Evolutionary conservation across 2,888 invertebrate species (phyloP), one percentile per base, ranked within the genome.

Genomic region (Acanthosepion pharaonis): DNA sequence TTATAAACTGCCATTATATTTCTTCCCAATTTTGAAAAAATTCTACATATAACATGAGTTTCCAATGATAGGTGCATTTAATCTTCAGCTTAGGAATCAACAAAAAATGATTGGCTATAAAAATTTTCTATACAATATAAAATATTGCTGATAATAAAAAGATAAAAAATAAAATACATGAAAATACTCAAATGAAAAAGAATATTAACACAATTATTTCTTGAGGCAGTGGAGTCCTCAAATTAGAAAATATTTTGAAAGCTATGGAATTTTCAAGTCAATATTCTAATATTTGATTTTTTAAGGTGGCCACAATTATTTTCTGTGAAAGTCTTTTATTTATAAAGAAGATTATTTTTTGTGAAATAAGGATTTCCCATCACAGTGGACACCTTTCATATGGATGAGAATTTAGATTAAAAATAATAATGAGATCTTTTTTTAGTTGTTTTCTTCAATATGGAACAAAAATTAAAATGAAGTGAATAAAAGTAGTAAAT

Each of bases 321-420:
- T 78, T 78, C 78, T 9, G 11, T 78, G n/a, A 11, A 78, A 78
- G 78, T 78, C n/a, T 78, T 78, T 78, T 78, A 78, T 78, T 78
- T 78, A n/a, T 33, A n/a, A 33, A 78, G 78, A 78, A n/a, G 78
- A 78, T 78, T 78, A 59, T 59, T 78, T 78, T 78, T 78, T 78
- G 23, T 78, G 78, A 78, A 78, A 78, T 78, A 78, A 78, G 78
- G 78, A 78, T 78, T 78, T 78, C 78, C 78, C 78, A 78, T 78
- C 78, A 78, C 18, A 18, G 78, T 33, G 78, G 78, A n/a, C n/a
- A n/a, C n/a, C 15, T 78, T 78, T 5, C 78, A 78, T n/a, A n/a
- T 78, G n/a, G 78, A 78, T 78, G 78, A 78, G 78, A 78, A 78
- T 78, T 78, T 78, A 78, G 78, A 78, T 78, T 78, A 78, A 78